phyloP scores from a whole-genome alignment of 2,113 vertebrate genomes.

The Gnathonemus longibarbis region DNA sequence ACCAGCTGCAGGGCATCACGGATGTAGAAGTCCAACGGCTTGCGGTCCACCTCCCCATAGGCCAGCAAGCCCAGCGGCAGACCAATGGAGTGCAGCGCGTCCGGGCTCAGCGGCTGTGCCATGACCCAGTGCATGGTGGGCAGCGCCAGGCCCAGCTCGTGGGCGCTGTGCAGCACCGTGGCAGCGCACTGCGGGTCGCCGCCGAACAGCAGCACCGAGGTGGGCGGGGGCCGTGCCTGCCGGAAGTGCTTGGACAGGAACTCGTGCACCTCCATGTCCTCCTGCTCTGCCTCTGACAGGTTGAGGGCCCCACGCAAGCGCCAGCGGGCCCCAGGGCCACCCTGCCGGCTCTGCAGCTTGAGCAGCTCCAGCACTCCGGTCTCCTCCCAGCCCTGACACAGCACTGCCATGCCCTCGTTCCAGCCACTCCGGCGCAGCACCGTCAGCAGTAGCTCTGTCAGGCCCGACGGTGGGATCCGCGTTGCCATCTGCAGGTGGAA shows the following conservation, averaged over 20 bases:
- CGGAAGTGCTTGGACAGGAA: constrained; percentile 55
- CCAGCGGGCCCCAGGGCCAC: constrained; percentile 44
- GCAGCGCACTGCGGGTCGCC: constrained; percentile 60
- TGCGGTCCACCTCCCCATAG: constrained; percentile 71
- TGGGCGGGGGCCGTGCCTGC: constrained; percentile 43
- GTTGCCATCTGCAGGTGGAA: constrained; percentile 80
- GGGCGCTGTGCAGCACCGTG: constrained; percentile 58
- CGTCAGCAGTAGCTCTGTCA: constrained; percentile 64
- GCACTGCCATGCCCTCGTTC: constrained; percentile 65
- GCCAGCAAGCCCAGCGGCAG: constrained; percentile 80
- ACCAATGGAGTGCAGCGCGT: constrained; percentile 70
- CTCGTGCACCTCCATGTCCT: constrained; percentile 41
- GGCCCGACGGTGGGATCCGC: constrained; percentile 59
- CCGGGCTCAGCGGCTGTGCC: constrained; percentile 71
- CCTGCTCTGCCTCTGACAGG: constrained; percentile 51
- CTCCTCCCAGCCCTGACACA: constrained; percentile 73
- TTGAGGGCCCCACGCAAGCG: constrained; percentile 61
- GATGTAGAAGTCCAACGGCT: constrained; percentile 74
- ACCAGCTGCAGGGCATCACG: constrained; percentile 73
- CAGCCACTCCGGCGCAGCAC: constrained; percentile 63
- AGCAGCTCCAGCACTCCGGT: constrained; percentile 44
- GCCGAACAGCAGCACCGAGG: constrained; percentile 69
- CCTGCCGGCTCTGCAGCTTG: constrained; percentile 47
- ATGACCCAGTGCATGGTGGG: constrained; percentile 80
- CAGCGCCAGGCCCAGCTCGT: constrained; percentile 51